Evolutionary conservation across 2,797 vertebrate species (phyloP), one percentile per base, ranked within the genome.

Genomic region (Chlorospingus semifuscus): DNA sequence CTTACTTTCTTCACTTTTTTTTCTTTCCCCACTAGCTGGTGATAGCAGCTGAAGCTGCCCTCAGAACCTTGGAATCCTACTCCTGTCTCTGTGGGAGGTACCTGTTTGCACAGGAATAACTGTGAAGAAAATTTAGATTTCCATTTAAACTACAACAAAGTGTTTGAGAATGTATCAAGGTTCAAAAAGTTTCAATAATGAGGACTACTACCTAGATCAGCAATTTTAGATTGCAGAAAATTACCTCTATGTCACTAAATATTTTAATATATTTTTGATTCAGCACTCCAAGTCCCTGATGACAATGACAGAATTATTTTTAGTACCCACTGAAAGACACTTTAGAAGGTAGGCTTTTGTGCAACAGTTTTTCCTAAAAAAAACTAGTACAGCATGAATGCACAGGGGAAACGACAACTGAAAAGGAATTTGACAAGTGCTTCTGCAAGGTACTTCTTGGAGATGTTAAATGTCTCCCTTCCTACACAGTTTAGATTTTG

Each of bases 211-310:
- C 4, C 1, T 37, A 42, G 10, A 91, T 63, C 83, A 29, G 70
- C 64, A 57, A 75, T 81, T 91, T 77, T 27, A 94, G 60, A 92
- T 41, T 19, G 8, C 1, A 63, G 32, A 94, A 93, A 75, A 63
- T 59, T n/a, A 59, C 23, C 34, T 70, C 65, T 53, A 8, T 4
- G 19, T 24, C 1, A 4, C 32, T 94, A 74, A 80, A 21, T 80
- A 71, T 82, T 93, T 83, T 89, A 89, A 89, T 87, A 22, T 55
- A 53, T 78, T 89, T 94, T 87, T 77, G 90, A 96, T 92, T 47
- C 81, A 60, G 81, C 37, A 76, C 5, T 65, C 34, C 47, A 56
- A 52, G 69, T 59, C 65, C 80, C 60, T 53, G 63, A 69, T 2
- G 29, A 87, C 53, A 66, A 59, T 4, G 39, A 70, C 30, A 65